Evolutionary conservation across 2,797 vertebrate species (phyloP).

Genomic region (Pseudotriccus pelzelni): DNA sequence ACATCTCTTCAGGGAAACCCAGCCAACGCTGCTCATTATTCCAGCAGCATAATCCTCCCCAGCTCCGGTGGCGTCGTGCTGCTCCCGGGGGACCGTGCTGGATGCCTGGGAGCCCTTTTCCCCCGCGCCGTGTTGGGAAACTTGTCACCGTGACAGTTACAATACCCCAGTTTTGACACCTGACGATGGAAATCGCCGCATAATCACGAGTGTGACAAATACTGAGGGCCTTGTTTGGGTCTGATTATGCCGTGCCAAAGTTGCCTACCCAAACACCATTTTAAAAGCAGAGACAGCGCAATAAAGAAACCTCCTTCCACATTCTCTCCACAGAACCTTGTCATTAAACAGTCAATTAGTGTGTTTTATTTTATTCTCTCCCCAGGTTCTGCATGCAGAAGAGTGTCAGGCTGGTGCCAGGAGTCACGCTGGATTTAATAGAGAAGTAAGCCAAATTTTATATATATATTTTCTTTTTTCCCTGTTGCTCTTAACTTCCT

Average conservation of each 20-base stretch:
- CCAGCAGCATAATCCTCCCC: neutral
- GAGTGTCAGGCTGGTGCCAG: conserved; percentile 94
- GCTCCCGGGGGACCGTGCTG: neutral
- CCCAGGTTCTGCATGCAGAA: conserved; percentile 99
- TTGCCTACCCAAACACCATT: neutral
- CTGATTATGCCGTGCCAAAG: neutral
- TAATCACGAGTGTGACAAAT: neutral
- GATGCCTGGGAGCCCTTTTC: neutral
- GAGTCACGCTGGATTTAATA: conserved; percentile 96
- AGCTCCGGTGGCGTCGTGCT: neutral
- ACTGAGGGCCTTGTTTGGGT: neutral
- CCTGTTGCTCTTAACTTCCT: neutral
- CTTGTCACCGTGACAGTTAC: conserved; percentile 16
- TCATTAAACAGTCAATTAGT: neutral
- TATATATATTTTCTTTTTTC: neutral
- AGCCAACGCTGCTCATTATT: neutral
- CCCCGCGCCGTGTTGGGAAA: neutral
- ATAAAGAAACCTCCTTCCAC: neutral
- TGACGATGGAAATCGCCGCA: neutral
- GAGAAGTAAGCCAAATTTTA: conserved; percentile 88
- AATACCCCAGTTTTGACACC: neutral
- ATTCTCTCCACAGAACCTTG: neutral
- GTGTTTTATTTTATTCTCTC: conserved; percentile 20
- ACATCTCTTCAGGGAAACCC: neutral
- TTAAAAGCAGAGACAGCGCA: neutral